Evolutionary conservation across 2,888 invertebrate species (phyloP), one percentile per base, ranked within the genome.

Genomic region (Drosophila demipolita): DNA sequence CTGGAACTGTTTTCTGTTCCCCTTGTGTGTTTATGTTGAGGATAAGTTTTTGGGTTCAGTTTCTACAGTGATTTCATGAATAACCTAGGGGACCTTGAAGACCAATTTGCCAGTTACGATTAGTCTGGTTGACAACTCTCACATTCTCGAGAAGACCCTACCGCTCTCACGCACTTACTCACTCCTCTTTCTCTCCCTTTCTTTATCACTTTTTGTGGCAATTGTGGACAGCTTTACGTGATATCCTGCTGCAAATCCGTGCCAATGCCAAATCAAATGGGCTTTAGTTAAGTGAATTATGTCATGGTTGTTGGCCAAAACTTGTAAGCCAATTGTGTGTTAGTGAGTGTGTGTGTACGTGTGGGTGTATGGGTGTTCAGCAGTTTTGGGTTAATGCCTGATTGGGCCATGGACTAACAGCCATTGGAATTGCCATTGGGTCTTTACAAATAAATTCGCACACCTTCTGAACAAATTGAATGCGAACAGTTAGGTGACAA

Each of bases 51-150:
- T 45, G 20, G n/a, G 66, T 20, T 55, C 65, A 78, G 78, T 72
- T 76, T 70, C 71, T 62, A 63, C 52, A 75, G 59, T 75, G 87
- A 67, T 78, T 83, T 81, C 78, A 81, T 75, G 83, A 87, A 87
- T 87, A 83, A 73, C 72, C 73, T 66, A 50, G 38, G 38, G 49
- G 50, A 50, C 66, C 63, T 69, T 35, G 40, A 61, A 64, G 71
- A 66, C 61, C 69, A 63, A 64, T 76, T 72, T 66, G 48, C 40
- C 62, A 69, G 66, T 35, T 63, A 40, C 70, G 65, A 76, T 69
- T 59, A 67, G 60, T 65, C 12, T 59, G 36, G 49, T 52, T 54
- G 68, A 78, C 52, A 71, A 71, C 64, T 63, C 35, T 23, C 35
- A 45, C 38, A 36, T 17, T 42, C n/a, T 32, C 7, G 26, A 45